phyloP scores from a whole-genome alignment of 2,113 vertebrate species.

The Ploceus nigricollis region DNA sequence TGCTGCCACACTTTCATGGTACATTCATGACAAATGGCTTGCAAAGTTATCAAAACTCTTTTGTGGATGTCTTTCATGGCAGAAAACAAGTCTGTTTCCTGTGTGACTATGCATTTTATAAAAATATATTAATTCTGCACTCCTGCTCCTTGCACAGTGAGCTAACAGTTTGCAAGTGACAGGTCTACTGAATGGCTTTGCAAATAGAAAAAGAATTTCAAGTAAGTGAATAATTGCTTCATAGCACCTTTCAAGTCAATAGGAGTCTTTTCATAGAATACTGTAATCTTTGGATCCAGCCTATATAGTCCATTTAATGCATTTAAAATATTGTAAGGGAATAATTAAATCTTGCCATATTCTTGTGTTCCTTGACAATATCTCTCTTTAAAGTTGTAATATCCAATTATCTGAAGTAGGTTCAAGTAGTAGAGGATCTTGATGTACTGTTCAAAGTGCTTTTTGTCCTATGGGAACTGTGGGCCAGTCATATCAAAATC shows the following conservation, averaged over 20 bases:
- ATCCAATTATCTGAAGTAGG: neutral
- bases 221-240: constrained; percentile 23
- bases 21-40: neutral
- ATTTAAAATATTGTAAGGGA: neutral
- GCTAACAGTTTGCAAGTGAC: neutral
- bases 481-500: neutral
- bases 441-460: neutral
- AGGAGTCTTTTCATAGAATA: neutral
- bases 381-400: neutral
- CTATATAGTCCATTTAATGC: neutral
- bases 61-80: neutral
- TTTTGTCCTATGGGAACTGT: neutral
- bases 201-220: constrained; percentile 16
- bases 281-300: neutral
- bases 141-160: neutral
- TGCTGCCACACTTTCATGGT: neutral
- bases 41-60: neutral
- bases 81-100: neutral
- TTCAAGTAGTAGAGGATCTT: neutral
- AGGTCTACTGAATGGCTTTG: neutral
- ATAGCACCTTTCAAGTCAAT: neutral
- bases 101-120: neutral
- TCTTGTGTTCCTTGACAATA: neutral
- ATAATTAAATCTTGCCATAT: constrained; percentile 23
- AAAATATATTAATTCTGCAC: neutral